These are phyloP conservation scores for Pollimyrus isidori DNA, from an alignment of 2,113 vertebrate genomes.

Conservation along the genomic window DNA sequence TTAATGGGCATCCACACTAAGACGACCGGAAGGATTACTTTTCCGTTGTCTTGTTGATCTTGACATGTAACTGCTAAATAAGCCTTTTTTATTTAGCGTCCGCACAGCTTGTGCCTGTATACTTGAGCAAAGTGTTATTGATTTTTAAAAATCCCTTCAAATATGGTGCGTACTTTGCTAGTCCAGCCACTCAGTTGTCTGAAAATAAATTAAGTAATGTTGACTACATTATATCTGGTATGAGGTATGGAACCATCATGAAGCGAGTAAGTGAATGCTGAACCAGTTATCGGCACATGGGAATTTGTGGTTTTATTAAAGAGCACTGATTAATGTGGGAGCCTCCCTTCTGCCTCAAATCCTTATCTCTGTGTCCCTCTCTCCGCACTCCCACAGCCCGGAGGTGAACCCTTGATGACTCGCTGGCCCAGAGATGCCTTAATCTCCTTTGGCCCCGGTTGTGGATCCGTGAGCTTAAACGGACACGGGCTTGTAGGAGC, in stretches of 20 bases:
- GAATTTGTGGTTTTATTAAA: not conserved
- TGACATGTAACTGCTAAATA: not conserved
- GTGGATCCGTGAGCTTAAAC: conserved; percentile 15
- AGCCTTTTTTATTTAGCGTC: not conserved
- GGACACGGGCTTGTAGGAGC: conserved; percentile 40
- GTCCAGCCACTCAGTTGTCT: not conserved
- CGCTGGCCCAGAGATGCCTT: not conserved
- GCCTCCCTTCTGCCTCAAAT: not conserved
- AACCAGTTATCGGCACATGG: not conserved
- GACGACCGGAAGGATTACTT: not conserved
- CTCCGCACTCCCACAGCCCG: not conserved
- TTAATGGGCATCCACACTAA: not conserved
- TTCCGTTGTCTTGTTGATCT: not conserved
- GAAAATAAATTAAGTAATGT: not conserved
- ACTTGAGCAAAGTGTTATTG: not conserved
- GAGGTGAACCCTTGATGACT: not conserved
- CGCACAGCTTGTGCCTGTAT: not conserved
- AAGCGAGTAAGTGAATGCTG: not conserved
- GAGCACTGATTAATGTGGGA: not conserved
- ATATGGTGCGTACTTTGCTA: not conserved
- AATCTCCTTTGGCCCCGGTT: conserved; percentile 1
- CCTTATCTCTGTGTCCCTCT: not conserved
- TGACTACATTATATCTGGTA: not conserved
- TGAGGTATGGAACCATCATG: not conserved
- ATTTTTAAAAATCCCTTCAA: not conserved